These are phyloP conservation scores for Xanthia icteritia DNA, from an alignment of 2,888 invertebrate genomes.

Conservation along the genomic window DNA sequence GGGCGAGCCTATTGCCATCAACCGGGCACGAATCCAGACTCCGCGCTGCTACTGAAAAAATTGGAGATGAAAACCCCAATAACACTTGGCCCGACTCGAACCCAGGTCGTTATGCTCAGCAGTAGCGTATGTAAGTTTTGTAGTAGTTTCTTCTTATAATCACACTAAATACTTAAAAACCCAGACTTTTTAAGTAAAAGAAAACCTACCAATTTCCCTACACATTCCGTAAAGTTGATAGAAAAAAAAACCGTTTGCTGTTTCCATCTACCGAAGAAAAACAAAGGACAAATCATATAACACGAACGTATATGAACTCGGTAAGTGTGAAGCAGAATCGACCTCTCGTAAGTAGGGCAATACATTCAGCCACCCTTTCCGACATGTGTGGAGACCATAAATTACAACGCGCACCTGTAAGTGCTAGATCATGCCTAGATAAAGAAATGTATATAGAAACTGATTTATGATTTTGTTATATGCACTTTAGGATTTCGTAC, in stretches of 20 bases:
- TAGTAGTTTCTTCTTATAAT: too few species aligned
- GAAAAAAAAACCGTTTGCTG: conserved; percentile 14
- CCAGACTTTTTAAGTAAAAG: too few species aligned
- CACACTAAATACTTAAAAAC: too few species aligned
- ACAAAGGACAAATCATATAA: conserved; percentile 66
- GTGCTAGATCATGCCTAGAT: conserved; percentile 84
- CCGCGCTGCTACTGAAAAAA: too few species aligned
- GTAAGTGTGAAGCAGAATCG: conserved; percentile 78
- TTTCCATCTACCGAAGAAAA: conserved; percentile 25
- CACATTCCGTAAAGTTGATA: too few species aligned
- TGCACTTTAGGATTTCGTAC: conserved; percentile 66
- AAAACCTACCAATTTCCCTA: too few species aligned
- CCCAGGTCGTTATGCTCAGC: too few species aligned
- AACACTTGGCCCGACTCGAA: too few species aligned
- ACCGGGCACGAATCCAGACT: too few species aligned
- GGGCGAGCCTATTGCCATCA: too few species aligned
- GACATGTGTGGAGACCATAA: conserved; percentile 84
- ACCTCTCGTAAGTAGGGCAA: conserved; percentile 83
- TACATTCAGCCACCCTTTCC: conserved; percentile 83
- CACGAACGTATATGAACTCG: conserved; percentile 52
- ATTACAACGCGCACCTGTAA: conserved; percentile 86
- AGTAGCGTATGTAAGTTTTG: too few species aligned
- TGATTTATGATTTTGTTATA: conserved; percentile 77
- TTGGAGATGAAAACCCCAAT: too few species aligned
- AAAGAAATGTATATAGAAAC: conserved; percentile 81